Base-by-base conservation (phyloP, 2,113 vertebrate species). In the Plecturocebus donacophilus region DNA sequence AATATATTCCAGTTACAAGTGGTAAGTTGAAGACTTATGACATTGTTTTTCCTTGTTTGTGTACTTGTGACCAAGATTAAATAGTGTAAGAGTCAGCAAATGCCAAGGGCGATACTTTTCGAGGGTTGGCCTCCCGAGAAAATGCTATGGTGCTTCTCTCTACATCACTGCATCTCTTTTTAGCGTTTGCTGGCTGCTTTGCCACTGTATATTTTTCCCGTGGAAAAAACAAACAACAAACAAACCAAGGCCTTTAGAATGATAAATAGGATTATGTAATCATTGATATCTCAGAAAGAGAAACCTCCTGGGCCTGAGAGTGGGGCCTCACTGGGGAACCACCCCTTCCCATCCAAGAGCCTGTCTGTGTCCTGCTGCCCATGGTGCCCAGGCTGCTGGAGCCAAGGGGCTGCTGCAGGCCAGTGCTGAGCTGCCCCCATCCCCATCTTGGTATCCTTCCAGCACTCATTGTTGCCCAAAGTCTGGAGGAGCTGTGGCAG, bases 11-110 rank as follows among this genome's bases (percentile, higher is more conserved):
- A 27, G 73, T 85, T 71, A 58, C 87, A 85, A 6, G 40, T 27
- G 30, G 42, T 27, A 23, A 47, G 16, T 1, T 54, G 77, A 68
- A 94, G 71, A 61, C 40, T 75, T 12, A 4, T 8, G 91, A 82
- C 35, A n/a, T 32, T 32, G 52, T 40, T 86, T 75, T 52, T 87
- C 30, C 40, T 70, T 79, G 38, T 61, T 70, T 20, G 21, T 21
- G 76, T 73, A 3, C 49, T 89, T 66, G 76, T 79, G 70, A 56
- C 49, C 42, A 19, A 73, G n/a, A 91, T 66, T 25, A 73, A 90
- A 40, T 21, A 11, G 73, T 3, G 8, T 64, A n/a, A 88, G 85
- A 21, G 42, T 81, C 54, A 35, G 49, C 23, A 56, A n/a, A 81
- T 35, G 47, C 47, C 27, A 38, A 73, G 32, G 42, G 52, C 12